Conservation (phyloP, 2,113 vertebrate species). For the Xiphophorus couchianus region DNA sequence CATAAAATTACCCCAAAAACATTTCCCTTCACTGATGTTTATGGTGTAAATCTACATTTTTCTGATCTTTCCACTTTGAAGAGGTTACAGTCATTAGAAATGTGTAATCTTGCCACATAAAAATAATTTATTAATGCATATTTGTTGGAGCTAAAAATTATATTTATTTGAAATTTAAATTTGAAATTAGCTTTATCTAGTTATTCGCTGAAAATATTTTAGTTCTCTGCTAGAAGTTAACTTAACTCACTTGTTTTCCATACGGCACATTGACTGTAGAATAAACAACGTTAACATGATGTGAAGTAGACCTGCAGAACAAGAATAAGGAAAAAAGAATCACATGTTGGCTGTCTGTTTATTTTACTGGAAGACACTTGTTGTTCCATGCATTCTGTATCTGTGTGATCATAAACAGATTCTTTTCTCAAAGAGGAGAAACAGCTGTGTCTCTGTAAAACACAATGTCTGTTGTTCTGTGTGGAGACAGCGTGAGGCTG, state of each 20-base stretch:
- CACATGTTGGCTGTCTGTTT: neutral
- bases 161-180: no score
- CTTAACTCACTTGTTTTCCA: constrained; percentile 41
- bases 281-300: constrained; percentile 39
- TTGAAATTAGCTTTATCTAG: neutral
- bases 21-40: neutral
- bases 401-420: constrained; percentile 18
- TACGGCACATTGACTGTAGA: constrained; percentile 16
- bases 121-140: no score
- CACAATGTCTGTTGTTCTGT: constrained; percentile 14
- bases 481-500: neutral
- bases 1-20: neutral
- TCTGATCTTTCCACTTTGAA: neutral
- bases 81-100: neutral
- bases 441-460: constrained; percentile 5
- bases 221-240: neutral
- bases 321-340: neutral
- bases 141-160: no score
- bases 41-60: neutral
- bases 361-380: neutral
- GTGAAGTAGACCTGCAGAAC: constrained; percentile 38
- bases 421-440: constrained; percentile 26
- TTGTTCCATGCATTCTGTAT: constrained; percentile 2
- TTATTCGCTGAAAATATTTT: neutral
- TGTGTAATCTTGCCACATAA: no score